A percentile compares a stretch with the other conserved stretches of the same genome.
phyloP scores from a whole-genome alignment of 2,113 vertebrate genomes.

The Coryphaenoides rupestris region DNA sequence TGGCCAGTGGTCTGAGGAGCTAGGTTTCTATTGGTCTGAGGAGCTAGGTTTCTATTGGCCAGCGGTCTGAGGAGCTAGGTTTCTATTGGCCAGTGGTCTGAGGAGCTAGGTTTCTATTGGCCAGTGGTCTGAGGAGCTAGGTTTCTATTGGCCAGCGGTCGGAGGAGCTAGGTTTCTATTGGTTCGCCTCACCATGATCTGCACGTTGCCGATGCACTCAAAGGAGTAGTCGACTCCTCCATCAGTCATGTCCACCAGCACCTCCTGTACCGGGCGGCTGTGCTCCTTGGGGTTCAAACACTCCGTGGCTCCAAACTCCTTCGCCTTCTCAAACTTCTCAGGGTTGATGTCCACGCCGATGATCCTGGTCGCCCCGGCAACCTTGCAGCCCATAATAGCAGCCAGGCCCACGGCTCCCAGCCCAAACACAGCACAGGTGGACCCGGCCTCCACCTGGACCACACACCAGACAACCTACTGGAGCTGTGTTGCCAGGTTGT shows the following conservation, averaged over 20 bases:
- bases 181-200: conserved; percentile 78
- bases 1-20: too few relatives aligned
- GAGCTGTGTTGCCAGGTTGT: neutral
- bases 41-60: too few relatives aligned
- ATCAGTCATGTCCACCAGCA: conserved; percentile 80
- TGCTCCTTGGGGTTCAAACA: conserved; percentile 85
- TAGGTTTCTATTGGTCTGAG: too few relatives aligned
- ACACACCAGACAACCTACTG: too few relatives aligned
- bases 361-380: conserved; percentile 83
- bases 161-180: too few relatives aligned
- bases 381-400: conserved; percentile 85
- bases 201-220: conserved; percentile 82
- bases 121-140: too few relatives aligned
- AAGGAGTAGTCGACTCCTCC: conserved; percentile 90
- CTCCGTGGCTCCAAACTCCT: conserved; percentile 84
- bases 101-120: too few relatives aligned
- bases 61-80: too few relatives aligned
- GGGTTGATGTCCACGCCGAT: conserved; percentile 84
- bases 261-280: conserved; percentile 81
- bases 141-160: too few relatives aligned
- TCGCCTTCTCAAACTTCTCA: conserved; percentile 81
- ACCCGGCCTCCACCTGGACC: conserved; percentile 84
- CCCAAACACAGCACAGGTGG: conserved; percentile 87
- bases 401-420: conserved; percentile 87
- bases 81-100: too few relatives aligned